Conservation (phyloP, 2,113 vertebrate species). For the Nymphicus hollandicus region DNA sequence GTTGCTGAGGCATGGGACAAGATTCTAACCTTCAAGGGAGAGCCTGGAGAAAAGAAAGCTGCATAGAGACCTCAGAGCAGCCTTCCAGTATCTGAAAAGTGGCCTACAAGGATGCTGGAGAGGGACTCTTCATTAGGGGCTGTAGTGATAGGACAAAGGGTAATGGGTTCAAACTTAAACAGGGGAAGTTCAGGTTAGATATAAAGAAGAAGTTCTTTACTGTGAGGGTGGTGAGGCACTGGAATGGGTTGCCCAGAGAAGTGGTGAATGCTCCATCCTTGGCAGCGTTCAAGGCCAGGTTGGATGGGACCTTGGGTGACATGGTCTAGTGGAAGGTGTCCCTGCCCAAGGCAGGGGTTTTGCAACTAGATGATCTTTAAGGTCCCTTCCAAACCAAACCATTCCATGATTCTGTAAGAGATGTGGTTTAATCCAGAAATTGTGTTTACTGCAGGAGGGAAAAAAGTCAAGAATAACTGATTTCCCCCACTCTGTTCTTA, state of each 20-base stretch:
- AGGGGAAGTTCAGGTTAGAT: background rate
- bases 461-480: background rate
- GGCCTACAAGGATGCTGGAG: accelerated
- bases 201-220: background rate
- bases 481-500: slow-evolving; percentile 19
- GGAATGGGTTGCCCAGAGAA: background rate
- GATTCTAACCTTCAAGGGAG: background rate
- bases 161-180: background rate
- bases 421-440: background rate
- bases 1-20: background rate
- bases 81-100: background rate
- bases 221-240: background rate
- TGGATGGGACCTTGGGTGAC: background rate
- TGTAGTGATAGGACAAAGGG: background rate
- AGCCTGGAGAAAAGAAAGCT: background rate
- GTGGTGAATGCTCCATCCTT: no score
- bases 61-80: background rate
- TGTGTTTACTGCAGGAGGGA: accelerated
- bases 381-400: background rate
- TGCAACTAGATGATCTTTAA: background rate
- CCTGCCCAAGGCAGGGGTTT: background rate
- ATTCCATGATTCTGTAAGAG: accelerated
- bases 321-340: background rate
- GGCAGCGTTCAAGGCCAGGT: background rate
- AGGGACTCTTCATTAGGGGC: background rate